phyloP scores from a whole-genome alignment of 2,888 invertebrate genomes.

The Cephus runcator region DNA sequence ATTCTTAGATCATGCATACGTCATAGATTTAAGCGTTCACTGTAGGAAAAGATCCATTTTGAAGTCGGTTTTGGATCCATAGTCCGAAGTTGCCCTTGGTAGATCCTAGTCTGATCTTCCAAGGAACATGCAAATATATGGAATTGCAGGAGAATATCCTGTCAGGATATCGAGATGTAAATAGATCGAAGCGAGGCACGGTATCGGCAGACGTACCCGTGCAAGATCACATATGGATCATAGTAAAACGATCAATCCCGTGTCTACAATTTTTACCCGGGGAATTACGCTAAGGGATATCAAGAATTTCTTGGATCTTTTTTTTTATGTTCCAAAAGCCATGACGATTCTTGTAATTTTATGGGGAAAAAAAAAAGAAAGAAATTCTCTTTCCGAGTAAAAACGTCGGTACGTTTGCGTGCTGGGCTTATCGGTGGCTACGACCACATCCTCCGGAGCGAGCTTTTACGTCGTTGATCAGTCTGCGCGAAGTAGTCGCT shows the following conservation, averaged over 20 bases:
- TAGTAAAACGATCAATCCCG: rapidly evolving
- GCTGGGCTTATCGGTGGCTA: neutral
- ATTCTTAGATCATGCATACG: too few species aligned
- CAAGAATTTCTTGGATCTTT: neutral
- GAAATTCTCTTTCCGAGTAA: neutral
- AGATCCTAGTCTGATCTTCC: too few species aligned
- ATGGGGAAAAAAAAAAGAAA: neutral
- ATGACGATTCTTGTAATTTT: neutral
- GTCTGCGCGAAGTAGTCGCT: neutral
- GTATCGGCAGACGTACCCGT: too few species aligned
- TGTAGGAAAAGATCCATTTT: too few species aligned
- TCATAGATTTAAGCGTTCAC: too few species aligned
- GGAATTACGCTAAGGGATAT: neutral
- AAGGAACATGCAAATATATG: too few species aligned
- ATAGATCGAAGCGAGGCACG: too few species aligned
- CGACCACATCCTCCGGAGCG: neutral
- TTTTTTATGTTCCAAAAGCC: neutral
- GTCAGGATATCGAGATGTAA: too few species aligned
- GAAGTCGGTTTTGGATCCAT: too few species aligned
- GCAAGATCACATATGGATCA: too few species aligned
- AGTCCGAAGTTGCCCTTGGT: too few species aligned
- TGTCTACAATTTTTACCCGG: neutral
- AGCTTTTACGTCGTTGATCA: neutral
- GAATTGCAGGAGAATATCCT: too few species aligned
- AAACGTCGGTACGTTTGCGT: neutral